Evolutionary conservation across 2,888 invertebrate species (phyloP).

Genomic region (Drosophila robusta): DNA sequence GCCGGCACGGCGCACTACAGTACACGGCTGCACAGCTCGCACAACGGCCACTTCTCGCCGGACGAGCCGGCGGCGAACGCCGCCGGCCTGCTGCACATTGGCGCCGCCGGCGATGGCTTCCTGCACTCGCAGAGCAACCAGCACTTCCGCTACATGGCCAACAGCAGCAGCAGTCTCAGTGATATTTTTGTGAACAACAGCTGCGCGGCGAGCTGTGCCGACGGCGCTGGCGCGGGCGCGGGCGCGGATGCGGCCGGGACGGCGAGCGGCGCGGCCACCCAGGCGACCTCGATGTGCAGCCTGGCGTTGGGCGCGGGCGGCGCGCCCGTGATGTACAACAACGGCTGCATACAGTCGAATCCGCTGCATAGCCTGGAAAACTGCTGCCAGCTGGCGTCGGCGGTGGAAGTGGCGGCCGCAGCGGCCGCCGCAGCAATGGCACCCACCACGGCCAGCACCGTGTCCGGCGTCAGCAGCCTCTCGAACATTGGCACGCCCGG

Average conservation of each 20-base stretch:
- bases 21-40: constrained; percentile 73
- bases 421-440: neutral
- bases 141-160: constrained; percentile 83
- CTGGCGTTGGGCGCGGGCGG: constrained; percentile 62
- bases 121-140: constrained; percentile 84
- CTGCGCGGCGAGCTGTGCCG: constrained; percentile 67
- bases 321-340: constrained; percentile 74
- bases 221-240: neutral
- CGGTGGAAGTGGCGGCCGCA: constrained; percentile 6
- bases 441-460: constrained; percentile 85
- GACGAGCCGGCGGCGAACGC: constrained; percentile 58
- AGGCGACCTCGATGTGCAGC: constrained; percentile 63
- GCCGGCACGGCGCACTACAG: constrained; percentile 35
- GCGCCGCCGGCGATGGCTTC: constrained; percentile 53
- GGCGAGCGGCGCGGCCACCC: constrained; percentile 45
- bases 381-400: constrained; percentile 79
- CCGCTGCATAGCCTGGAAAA: constrained; percentile 83
- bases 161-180: constrained; percentile 84
- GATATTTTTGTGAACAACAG: constrained; percentile 84
- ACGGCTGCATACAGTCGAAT: constrained; percentile 79
- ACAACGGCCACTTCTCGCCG: constrained; percentile 77
- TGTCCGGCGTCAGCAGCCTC: constrained; percentile 90
- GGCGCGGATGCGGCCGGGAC: constrained; percentile 13
- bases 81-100: constrained; percentile 10
- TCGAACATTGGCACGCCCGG: constrained; percentile 89